These are phyloP conservation scores for Capreolus pygargus DNA, from an alignment of 2,113 vertebrate genomes.

Conservation along the genomic window DNA sequence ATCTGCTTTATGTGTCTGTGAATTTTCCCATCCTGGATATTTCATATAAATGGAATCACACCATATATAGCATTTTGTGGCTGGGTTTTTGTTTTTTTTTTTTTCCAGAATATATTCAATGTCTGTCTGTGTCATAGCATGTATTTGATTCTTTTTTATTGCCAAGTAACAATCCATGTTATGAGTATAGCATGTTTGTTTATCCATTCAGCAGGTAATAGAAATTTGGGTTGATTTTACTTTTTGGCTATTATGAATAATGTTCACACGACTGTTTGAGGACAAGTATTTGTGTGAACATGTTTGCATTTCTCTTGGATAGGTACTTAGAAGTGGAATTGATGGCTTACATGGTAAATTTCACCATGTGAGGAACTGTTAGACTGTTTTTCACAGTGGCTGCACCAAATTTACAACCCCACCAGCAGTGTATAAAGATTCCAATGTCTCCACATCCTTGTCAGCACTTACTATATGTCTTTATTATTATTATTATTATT, in stretches of 20 bases:
- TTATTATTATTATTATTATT: too few relatives aligned
- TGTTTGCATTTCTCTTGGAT: background rate
- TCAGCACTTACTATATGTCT: background rate
- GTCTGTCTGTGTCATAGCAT: background rate
- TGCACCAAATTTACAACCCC: background rate
- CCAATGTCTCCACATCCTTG: background rate
- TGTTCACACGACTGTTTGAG: background rate
- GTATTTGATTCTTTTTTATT: slow-evolving; percentile 8
- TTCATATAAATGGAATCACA: background rate
- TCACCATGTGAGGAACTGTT: background rate
- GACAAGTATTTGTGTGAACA: background rate
- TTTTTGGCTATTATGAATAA: background rate
- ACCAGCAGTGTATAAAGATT: background rate
- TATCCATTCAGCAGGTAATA: background rate
- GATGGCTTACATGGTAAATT: background rate
- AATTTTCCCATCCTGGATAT: background rate
- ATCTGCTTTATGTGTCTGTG: background rate
- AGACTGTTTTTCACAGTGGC: background rate
- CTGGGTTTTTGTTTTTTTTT: background rate
- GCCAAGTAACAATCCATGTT: background rate
- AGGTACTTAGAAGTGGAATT: background rate
- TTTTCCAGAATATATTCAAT: background rate
- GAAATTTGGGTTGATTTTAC: background rate
- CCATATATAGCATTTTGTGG: background rate
- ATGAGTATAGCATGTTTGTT: background rate